Base-by-base conservation (phyloP, 2,113 vertebrate genomes). In the Daphoenositta chrysoptera region DNA sequence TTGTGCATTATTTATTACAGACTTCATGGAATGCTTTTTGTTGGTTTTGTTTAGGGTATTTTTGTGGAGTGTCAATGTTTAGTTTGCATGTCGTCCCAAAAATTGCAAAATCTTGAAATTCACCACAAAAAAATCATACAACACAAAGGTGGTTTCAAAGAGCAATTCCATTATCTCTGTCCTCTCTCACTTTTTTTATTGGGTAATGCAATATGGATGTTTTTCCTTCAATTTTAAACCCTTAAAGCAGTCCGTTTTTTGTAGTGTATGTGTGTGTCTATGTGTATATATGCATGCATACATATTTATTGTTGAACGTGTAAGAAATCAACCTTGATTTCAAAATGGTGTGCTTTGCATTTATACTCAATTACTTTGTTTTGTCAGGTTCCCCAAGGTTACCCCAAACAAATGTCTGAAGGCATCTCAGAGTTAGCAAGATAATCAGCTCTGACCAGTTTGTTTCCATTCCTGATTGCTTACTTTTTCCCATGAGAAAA, bases 401-500 rank as follows among this genome's bases (percentile, higher is more conserved):
- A 57, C 60, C 33, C 28, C 47, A 66, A 81, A 84, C 37, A 47
- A 53, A 91, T 51, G 21, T 70, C 72, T 84, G 50, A 91, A 89
- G 23, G 65, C 27, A 21, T 85, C 65, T 88, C 61, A 71, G 71
- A 72, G 48, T 60, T 72, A 82, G 57, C 79, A 93, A 69, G 13
- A 48, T 77, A 76, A 64, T 72, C 71, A 53, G 33, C 81, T 92
- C 80, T 83, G 69, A 58, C 57, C 31, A 22, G 37, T 93, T 76
- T 68, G 65, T 95, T 93, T 94, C 63, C 40, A 40, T 85, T 92
- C 19, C 57, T 60, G 27, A 51, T 69, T 64, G 57, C 91, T 93
- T 79, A 27, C 27, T 86, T 93, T 88, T 95, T 90, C 93, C 75
- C 83, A 93, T 88, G 86, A 94, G 96, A 93, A 96, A 90, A 69